phyloP scores from a whole-genome alignment of 2,113 vertebrate genomes.

The Tachycineta bicolor region DNA sequence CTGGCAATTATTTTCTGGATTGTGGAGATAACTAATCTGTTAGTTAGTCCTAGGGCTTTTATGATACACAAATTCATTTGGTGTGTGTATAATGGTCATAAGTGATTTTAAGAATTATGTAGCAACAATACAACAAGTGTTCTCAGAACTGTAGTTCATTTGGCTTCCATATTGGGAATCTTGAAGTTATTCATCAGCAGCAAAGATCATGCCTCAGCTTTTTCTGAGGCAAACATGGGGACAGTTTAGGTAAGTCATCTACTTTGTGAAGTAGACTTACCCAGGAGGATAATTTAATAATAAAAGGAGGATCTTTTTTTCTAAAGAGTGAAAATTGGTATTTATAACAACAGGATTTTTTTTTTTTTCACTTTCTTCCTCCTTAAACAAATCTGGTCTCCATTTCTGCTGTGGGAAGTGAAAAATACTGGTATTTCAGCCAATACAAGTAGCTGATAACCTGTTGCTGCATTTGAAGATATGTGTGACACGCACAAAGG shows the following conservation, averaged over 20 bases:
- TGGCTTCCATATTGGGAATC: background rate
- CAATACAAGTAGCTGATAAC: background rate
- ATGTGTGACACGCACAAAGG: too few relatives aligned
- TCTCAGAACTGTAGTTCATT: background rate
- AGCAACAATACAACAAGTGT: background rate
- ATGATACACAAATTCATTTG: background rate
- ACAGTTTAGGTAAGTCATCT: background rate
- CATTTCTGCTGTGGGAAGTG: background rate
- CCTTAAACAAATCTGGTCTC: background rate
- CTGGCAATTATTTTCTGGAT: background rate
- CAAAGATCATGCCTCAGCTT: background rate
- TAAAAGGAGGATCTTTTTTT: too few relatives aligned
- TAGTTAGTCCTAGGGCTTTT: background rate
- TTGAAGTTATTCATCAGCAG: background rate
- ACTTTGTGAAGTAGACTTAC: background rate
- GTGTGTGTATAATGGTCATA: background rate
- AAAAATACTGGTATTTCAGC: background rate
- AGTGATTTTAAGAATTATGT: background rate
- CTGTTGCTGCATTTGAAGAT: background rate
- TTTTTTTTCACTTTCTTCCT: background rate
- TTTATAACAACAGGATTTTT: rapidly evolving
- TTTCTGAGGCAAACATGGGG: background rate
- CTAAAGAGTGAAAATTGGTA: background rate
- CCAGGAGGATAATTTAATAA: background rate
- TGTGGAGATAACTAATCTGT: background rate